phyloP scores from a whole-genome alignment of 2,113 vertebrate genomes.

The Oxyruncus cristatus region DNA sequence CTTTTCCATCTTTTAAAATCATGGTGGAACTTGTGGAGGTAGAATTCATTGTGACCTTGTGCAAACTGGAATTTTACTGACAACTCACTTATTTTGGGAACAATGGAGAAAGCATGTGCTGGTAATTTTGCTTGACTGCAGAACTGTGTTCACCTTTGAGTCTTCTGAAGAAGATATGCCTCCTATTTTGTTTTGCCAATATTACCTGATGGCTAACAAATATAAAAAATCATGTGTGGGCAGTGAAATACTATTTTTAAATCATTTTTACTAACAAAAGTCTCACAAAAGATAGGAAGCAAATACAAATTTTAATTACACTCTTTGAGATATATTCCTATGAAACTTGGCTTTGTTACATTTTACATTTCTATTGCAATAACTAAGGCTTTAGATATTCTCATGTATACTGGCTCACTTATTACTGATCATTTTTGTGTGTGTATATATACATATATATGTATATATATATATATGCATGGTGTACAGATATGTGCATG shows the following conservation, averaged over 20 bases:
- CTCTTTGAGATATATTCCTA: background rate
- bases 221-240: background rate
- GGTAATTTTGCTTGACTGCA: constrained; percentile 17
- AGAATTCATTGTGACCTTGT: constrained; percentile 22
- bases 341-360: background rate
- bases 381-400: background rate
- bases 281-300: background rate
- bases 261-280: background rate
- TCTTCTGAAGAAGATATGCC: background rate
- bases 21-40: background rate
- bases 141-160: background rate
- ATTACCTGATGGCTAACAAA: background rate
- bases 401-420: background rate
- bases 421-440: background rate
- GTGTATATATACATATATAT: background rate
- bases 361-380: background rate
- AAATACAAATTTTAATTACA: background rate
- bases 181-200: background rate
- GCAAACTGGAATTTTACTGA: constrained; percentile 24
- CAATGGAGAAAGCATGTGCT: background rate
- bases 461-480: fast-evolving
- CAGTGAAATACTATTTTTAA: background rate
- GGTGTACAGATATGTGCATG: background rate
- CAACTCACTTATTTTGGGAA: background rate
- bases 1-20: background rate